Evolutionary conservation across 2,888 invertebrate species (phyloP).

Genomic region (Eupithecia insigniata): DNA sequence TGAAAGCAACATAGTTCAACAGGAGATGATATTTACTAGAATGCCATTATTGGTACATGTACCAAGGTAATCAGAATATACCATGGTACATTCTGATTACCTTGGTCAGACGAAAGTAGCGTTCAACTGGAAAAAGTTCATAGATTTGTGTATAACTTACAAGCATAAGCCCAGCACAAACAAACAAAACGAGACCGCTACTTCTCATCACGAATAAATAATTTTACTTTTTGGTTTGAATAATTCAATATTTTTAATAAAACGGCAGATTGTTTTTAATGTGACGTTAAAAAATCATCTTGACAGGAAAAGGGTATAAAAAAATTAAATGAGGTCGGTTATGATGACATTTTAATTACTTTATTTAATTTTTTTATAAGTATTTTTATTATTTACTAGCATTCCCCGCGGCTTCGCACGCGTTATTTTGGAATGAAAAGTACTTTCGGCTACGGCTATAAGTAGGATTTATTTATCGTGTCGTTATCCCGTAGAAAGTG

Average conservation of each 20-base stretch:
- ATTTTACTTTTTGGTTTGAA: conserved; percentile 45
- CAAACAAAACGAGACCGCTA: conserved; percentile 69
- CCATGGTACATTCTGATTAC: neutral
- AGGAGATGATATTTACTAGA: neutral
- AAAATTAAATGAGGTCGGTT: neutral
- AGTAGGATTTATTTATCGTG: too few species aligned
- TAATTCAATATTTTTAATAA: conserved; percentile 24
- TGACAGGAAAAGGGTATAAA: neutral
- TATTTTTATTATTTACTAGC: too few species aligned
- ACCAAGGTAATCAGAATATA: too few species aligned
- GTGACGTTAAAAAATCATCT: neutral
- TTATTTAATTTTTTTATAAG: too few species aligned
- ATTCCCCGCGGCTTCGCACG: too few species aligned
- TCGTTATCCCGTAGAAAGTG: too few species aligned
- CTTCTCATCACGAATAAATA: conserved; percentile 61
- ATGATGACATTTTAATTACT: neutral
- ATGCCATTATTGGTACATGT: too few species aligned
- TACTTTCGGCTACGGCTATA: too few species aligned
- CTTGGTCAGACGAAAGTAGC: neutral
- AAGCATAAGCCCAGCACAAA: conserved; percentile 72
- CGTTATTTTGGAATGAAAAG: too few species aligned
- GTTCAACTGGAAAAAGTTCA: conserved; percentile 2
- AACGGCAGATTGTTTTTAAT: conserved; percentile 8
- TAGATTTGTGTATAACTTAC: conserved; percentile 53
- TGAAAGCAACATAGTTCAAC: neutral